phyloP scores from a whole-genome alignment of 2,888 invertebrate genomes.

The Meiosimyza decipiens region DNA sequence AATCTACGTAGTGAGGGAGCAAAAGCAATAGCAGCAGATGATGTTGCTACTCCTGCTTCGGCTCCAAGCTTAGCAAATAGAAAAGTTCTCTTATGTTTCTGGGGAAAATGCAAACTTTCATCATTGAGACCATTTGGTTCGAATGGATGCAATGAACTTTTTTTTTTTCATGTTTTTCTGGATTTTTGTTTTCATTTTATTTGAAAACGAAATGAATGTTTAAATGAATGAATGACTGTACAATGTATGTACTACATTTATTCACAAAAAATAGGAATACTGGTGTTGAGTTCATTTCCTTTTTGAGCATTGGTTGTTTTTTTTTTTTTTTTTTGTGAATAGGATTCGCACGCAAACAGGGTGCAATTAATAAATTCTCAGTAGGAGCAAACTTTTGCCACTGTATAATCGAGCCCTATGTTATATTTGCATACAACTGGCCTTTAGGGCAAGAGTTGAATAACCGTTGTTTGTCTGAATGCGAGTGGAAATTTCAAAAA shows the following conservation, averaged over 20 bases:
- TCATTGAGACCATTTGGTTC: slow-evolving; percentile 59
- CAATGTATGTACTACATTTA: too few species aligned
- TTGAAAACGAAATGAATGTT: slow-evolving; percentile 16
- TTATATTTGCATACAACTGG: slow-evolving; percentile 2
- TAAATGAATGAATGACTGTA: slow-evolving; percentile 14
- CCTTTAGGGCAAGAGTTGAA: slow-evolving; percentile 30
- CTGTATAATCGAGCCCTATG: too few species aligned
- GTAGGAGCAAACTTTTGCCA: slow-evolving; percentile 5
- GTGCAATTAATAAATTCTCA: slow-evolving; percentile 30
- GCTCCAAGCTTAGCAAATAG: slow-evolving; percentile 2
- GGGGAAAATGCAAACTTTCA: slow-evolving; percentile 59
- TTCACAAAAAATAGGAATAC: slow-evolving; percentile 11
- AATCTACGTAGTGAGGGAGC: not conserved
- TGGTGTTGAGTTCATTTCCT: slow-evolving; percentile 36
- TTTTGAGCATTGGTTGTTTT: slow-evolving; percentile 33
- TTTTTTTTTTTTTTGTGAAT: slow-evolving; percentile 42
- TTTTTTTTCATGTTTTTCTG: slow-evolving; percentile 33
- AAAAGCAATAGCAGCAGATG: not conserved
- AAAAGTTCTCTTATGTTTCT: slow-evolving; percentile 3
- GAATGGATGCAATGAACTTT: slow-evolving; percentile 58
- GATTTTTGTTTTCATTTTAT: too few species aligned
- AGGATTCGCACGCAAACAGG: slow-evolving; percentile 31
- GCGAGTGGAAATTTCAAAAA: too few species aligned
- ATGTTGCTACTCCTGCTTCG: not conserved
- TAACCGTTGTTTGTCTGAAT: slow-evolving; percentile 16